Conservation (phyloP, 2,888 invertebrate genomes). For the Acronicta psi region DNA sequence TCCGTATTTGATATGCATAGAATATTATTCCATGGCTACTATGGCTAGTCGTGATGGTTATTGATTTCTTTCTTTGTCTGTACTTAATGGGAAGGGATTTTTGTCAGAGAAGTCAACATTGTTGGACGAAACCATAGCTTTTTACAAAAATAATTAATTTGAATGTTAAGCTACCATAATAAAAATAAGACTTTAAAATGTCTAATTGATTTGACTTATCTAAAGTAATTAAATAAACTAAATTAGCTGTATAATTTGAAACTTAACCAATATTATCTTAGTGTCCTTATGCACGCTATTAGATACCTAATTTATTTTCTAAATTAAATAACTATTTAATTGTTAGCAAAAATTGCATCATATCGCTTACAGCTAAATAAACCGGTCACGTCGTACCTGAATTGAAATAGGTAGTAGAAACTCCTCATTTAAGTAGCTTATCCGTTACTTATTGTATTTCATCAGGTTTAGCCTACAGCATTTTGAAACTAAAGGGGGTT, state of each 20-base stretch:
- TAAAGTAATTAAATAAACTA: too few relatives aligned
- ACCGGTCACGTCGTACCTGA: conserved; percentile 27
- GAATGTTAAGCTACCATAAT: too few relatives aligned
- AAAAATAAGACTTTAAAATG: too few relatives aligned
- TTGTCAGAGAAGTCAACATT: background rate
- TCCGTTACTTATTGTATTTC: conserved; percentile 40
- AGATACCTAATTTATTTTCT: too few relatives aligned
- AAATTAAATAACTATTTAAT: too few relatives aligned
- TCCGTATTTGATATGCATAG: conserved; percentile 73
- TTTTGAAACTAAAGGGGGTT: conserved; percentile 4
- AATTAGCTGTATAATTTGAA: too few relatives aligned
- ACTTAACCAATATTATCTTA: too few relatives aligned
- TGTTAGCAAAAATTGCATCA: conserved; percentile 24
- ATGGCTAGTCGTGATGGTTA: conserved; percentile 39
- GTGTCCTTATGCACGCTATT: too few relatives aligned
- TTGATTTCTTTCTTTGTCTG: conserved; percentile 42
- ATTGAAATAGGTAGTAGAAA: conserved; percentile 34
- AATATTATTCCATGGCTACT: conserved; percentile 50
- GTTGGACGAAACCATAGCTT: too few relatives aligned
- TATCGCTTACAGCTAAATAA: conserved; percentile 35
- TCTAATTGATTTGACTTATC: too few relatives aligned
- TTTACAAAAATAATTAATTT: too few relatives aligned
- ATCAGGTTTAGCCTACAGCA: conserved; percentile 36
- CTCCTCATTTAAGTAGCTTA: conserved; percentile 42
- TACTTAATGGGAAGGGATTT: background rate